Evolutionary conservation across 1,140 invertebrate genomes (phyloP).

Genomic region (Neelides sp.): DNA sequence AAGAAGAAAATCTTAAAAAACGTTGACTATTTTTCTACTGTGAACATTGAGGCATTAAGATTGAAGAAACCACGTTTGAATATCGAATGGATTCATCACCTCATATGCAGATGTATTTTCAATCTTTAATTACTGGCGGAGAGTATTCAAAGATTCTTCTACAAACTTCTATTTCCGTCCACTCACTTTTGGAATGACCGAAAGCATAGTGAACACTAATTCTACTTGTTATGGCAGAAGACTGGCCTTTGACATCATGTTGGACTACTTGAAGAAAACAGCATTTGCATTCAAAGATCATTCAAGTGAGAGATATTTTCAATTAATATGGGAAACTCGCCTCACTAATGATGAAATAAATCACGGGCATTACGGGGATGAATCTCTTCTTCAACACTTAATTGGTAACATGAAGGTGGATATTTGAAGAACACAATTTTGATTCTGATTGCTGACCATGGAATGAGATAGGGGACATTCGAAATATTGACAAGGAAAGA

Average conservation of each 20-base stretch:
- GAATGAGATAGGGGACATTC: slow-evolving; percentile 37
- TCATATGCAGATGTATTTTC: too few species aligned
- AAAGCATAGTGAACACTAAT: slow-evolving; percentile 36
- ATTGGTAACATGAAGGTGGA: slow-evolving; percentile 1
- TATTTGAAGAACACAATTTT: slow-evolving; percentile 18
- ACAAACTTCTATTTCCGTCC: slow-evolving; percentile 40
- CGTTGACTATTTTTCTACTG: too few species aligned
- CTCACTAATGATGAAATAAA: not conserved
- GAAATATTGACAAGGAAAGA: slow-evolving; percentile 21
- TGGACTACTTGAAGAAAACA: slow-evolving; percentile 14
- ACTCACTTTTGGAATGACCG: slow-evolving; percentile 24
- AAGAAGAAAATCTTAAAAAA: too few species aligned
- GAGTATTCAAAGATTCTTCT: slow-evolving; percentile 37
- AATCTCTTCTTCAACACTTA: not conserved
- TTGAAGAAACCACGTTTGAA: too few species aligned
- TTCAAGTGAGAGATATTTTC: not conserved
- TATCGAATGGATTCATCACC: too few species aligned
- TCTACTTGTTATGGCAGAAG: slow-evolving; percentile 49
- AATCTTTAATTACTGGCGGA: slow-evolving; percentile 38
- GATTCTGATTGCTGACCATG: slow-evolving; percentile 22
- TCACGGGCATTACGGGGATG: not conserved
- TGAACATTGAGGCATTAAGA: too few species aligned
- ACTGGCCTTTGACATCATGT: slow-evolving; percentile 38
- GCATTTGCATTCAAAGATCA: not conserved
- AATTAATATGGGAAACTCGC: not conserved